Percentiles rank a stretch among this genome's conserved stretches.
These are phyloP conservation scores for Lampris megalopsis DNA, from an alignment of 2,113 vertebrate genomes.

Conservation along the genomic window DNA sequence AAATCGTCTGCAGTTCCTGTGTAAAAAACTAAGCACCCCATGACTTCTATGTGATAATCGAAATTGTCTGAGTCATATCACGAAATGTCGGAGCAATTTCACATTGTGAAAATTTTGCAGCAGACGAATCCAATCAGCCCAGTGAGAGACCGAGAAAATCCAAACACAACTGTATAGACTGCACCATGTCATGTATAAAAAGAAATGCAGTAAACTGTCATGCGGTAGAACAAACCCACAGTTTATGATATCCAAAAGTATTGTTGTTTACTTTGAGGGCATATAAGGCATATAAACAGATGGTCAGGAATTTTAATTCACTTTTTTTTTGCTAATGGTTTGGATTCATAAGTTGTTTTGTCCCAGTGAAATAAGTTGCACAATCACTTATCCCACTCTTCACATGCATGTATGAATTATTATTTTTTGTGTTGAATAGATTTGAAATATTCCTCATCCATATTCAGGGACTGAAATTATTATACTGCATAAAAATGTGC, in stretches of 20 bases:
- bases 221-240: conserved; percentile 47
- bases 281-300: conserved; percentile 57
- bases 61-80: conserved; percentile 9
- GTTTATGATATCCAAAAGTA: conserved; percentile 43
- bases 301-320: conserved; percentile 30
- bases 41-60: background rate
- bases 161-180: conserved; percentile 11
- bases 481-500: background rate
- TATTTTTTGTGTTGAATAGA: background rate
- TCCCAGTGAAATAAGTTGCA: conserved; percentile 7
- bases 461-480: background rate
- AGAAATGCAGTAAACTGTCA: conserved; percentile 41
- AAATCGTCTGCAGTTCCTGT: background rate
- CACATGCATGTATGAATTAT: conserved; percentile 18
- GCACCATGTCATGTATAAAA: conserved; percentile 3
- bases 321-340: conserved; percentile 21
- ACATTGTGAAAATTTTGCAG: background rate
- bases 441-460: background rate
- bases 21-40: background rate
- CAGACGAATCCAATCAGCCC: background rate
- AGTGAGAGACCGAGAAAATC: conserved; percentile 11
- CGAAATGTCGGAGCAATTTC: conserved; percentile 17
- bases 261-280: conserved; percentile 48
- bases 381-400: conserved; percentile 21
- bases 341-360: conserved; percentile 39